Base-by-base conservation (phyloP, 2,113 vertebrate species). In the Zootoca vivipara region DNA sequence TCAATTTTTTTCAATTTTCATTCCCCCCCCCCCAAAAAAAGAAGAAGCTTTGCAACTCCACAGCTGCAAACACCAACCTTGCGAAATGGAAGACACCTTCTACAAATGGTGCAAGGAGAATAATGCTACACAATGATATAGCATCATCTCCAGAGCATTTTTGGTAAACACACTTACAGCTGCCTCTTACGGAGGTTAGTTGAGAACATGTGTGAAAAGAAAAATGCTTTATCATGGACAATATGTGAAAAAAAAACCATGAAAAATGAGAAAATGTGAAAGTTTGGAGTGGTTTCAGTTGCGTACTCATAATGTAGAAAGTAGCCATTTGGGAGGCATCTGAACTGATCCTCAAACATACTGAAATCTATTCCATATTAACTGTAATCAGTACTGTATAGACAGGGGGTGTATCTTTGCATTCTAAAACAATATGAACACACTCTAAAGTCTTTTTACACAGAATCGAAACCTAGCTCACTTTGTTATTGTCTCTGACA, bases 401-500 rank as follows among this genome's bases (percentile, higher is more conserved):
- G 82, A 83, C 40, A 83, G 30, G 42, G 64, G 42, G 73, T 40
- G 73, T 40, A 40, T 40, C 38, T 75, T 79, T n/a, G 52, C 24
- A n/a, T 73, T 70, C 75, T 79, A 67, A 69, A 82, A 52, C 46
- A 78, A 78, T 35, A 78, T 67, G 73, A 78, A 46, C 40, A n/a
- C 62, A 69, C 30, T 78, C 8, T 69, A 64, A 86, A 78, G 13
- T 74, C 0, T 72, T 86, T 52, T 88, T 74, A 12, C 38, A 78
- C 13, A 80, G 85, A 22, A 2, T 9, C 85, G 46, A 82, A 83
- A 80, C n/a, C 52, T 85, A 12, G 2, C 15, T 24, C 79, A 82
- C 42, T 74, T 38, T 16, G 5, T 70, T 30, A 1, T 87, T 91
- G 84, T 26, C 30, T 64, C 4, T 73, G 52, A 94, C 87, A 74